Evolutionary conservation across 2,113 vertebrate genomes (phyloP).

Genomic region (Gallinago undulata): DNA sequence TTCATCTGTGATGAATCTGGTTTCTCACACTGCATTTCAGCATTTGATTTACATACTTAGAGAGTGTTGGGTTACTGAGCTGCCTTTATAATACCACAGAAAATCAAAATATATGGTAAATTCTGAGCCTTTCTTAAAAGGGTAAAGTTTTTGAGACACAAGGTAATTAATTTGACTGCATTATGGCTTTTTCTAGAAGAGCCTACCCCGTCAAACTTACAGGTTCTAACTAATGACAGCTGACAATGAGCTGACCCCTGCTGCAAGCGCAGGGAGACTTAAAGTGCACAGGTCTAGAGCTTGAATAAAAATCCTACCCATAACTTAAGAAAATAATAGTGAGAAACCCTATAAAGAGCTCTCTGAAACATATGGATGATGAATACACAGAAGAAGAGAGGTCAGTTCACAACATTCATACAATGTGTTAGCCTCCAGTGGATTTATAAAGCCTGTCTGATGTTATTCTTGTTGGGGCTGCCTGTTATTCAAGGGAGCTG

Average conservation of each 20-base stretch:
- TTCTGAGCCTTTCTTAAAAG: neutral
- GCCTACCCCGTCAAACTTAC: neutral
- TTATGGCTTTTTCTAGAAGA: neutral
- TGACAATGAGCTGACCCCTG: neutral
- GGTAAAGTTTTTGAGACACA: neutral
- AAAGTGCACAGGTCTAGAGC: neutral
- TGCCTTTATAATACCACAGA: neutral
- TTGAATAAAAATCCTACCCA: neutral
- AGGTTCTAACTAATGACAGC: neutral
- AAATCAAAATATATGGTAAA: neutral
- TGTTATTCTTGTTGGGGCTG: neutral
- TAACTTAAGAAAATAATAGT: neutral
- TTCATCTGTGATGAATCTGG: neutral
- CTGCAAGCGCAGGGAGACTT: neutral
- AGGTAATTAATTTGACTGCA: neutral
- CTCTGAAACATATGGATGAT: neutral
- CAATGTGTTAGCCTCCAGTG: neutral
- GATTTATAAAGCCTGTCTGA: neutral
- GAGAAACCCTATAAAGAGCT: neutral
- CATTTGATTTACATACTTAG: neutral
- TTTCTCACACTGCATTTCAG: neutral
- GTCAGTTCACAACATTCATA: neutral
- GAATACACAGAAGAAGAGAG: neutral
- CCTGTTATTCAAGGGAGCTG: neutral
- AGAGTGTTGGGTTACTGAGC: neutral